These are phyloP conservation scores for Bovichtus diacanthus DNA, from an alignment of 2,797 vertebrate genomes.

Conservation along the genomic window DNA sequence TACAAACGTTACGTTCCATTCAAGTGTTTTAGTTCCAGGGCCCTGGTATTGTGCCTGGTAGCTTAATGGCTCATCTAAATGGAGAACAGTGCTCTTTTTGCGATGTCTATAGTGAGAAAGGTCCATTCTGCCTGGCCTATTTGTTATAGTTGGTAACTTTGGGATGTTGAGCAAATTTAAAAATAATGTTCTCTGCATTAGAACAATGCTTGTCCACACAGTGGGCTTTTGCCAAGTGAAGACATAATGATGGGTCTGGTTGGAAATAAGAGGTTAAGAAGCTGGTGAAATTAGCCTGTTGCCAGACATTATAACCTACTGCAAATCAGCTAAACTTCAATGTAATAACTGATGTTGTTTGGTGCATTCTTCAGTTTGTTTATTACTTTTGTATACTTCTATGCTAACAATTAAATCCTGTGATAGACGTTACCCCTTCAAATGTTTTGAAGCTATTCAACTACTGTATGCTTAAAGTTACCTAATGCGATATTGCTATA, in stretches of 20 bases:
- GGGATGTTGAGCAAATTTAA: neutral
- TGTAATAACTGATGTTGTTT: neutral
- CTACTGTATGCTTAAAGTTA: neutral
- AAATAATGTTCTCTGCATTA: neutral
- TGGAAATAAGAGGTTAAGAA: neutral
- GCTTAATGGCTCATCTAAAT: constrained; percentile 7
- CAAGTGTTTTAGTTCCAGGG: neutral
- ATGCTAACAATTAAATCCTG: neutral
- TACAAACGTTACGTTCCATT: neutral
- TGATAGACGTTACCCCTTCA: neutral
- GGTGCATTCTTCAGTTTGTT: neutral
- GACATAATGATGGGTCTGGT: neutral
- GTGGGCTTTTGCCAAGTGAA: neutral
- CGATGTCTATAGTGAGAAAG: neutral
- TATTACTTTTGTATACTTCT: neutral
- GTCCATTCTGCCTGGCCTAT: neutral
- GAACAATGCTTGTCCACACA: neutral
- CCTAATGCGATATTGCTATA: neutral
- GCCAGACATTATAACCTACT: neutral
- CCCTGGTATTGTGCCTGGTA: neutral
- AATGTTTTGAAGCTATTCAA: neutral
- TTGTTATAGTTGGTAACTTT: neutral
- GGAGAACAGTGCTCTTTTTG: neutral
- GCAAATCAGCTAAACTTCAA: neutral
- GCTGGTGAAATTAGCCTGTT: neutral